Evolutionary conservation across 2,797 vertebrate species (phyloP).

Genomic region (Phaenicophaeus curvirostris): DNA sequence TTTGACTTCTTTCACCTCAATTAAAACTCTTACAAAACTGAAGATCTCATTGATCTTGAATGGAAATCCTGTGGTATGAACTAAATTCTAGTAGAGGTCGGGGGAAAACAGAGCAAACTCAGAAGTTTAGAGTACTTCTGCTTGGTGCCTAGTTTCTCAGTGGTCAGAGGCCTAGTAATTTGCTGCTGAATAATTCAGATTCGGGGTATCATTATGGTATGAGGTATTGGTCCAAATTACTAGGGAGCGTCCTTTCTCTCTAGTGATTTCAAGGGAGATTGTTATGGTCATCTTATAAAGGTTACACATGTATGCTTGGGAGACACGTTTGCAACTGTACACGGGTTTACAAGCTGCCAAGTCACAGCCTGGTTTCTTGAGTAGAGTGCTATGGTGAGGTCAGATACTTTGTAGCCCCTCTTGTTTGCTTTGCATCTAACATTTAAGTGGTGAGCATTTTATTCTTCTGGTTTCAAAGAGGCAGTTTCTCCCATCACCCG

Average conservation of each 20-base stretch:
- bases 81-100: background rate
- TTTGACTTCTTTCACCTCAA: background rate
- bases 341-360: background rate
- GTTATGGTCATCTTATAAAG: background rate
- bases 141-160: background rate
- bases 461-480: background rate
- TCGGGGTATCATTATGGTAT: background rate
- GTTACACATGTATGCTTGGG: background rate
- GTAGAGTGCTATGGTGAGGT: background rate
- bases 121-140: background rate
- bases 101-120: background rate
- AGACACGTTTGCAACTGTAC: background rate
- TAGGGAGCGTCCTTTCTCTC: background rate
- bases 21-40: background rate
- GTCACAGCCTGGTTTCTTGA: background rate
- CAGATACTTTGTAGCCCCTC: background rate
- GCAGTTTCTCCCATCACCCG: background rate
- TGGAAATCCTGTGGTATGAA: background rate
- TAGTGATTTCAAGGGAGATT: background rate
- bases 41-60: background rate
- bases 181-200: background rate
- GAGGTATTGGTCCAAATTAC: background rate
- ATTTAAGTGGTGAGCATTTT: background rate
- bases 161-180: background rate
- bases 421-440: background rate